phyloP scores from a whole-genome alignment of 2,113 vertebrate genomes.

The Tychaedon coryphoeus region DNA sequence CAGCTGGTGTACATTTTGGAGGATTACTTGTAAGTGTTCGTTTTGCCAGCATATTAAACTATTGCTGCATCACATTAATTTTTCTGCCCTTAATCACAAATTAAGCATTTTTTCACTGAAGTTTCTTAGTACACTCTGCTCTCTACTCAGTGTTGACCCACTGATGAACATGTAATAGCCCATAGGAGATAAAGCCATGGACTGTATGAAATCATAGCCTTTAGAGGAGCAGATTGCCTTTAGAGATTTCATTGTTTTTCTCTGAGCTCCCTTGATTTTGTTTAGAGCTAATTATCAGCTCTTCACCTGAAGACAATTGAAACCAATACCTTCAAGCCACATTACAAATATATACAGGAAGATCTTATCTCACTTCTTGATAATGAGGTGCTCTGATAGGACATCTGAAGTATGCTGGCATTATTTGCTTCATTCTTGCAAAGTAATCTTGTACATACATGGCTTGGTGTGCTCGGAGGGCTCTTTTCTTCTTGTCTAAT shows the following conservation, averaged over 20 bases:
- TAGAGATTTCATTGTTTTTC: background rate
- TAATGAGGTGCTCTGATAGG: background rate
- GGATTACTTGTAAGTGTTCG: background rate
- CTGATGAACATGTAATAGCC: background rate
- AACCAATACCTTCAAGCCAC: background rate
- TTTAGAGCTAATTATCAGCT: background rate
- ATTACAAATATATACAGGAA: background rate
- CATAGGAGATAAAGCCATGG: background rate
- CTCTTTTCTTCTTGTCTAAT: background rate
- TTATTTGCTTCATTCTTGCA: background rate
- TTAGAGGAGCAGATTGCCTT: background rate
- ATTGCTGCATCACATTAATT: background rate
- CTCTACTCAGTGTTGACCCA: background rate
- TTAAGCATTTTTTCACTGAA: background rate
- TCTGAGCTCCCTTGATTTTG: background rate
- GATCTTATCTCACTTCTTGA: background rate
- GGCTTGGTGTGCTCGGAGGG: background rate
- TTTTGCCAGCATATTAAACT: constrained; percentile 11
- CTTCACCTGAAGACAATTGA: background rate
- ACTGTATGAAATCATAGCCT: background rate
- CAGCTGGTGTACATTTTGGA: constrained; percentile 2
- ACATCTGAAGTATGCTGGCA: background rate
- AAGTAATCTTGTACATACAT: background rate
- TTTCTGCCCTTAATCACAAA: background rate
- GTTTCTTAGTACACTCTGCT: background rate